phyloP scores from a whole-genome alignment of 2,113 vertebrate genomes.

The Gymnocephalus cernua region DNA sequence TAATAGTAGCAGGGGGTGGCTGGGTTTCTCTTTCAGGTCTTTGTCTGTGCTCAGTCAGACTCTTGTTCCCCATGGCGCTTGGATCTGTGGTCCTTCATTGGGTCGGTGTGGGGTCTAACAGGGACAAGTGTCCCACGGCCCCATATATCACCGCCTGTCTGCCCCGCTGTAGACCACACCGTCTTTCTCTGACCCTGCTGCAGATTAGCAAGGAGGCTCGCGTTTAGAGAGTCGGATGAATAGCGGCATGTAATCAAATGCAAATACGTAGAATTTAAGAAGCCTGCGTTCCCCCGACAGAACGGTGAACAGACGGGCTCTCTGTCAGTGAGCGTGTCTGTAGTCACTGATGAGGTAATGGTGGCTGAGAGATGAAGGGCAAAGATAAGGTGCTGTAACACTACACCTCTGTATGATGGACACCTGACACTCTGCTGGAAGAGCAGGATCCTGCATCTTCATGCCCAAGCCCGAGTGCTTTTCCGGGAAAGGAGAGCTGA shows the following conservation, averaged over 20 bases:
- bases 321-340: constrained; percentile 32
- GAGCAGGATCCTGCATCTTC: constrained; percentile 50
- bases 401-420: constrained; percentile 64
- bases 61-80: constrained; percentile 55
- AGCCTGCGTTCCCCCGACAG: not conserved
- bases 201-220: constrained; percentile 58
- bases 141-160: constrained; percentile 76
- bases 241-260: constrained; percentile 52
- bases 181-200: constrained; percentile 47
- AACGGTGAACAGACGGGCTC: constrained; percentile 23
- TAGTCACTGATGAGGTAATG: constrained; percentile 61
- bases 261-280: constrained; percentile 67
- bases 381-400: constrained; percentile 62
- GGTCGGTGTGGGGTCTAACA: constrained; percentile 71
- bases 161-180: constrained; percentile 55
- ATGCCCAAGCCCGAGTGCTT: constrained; percentile 16
- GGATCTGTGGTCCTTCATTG: constrained; percentile 60
- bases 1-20: constrained; percentile 54
- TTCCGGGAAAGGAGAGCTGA: constrained; percentile 62
- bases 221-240: constrained; percentile 37
- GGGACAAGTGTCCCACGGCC: constrained; percentile 74
- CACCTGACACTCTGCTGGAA: constrained; percentile 65
- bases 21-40: constrained; percentile 63
- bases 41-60: constrained; percentile 77
- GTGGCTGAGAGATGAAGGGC: constrained; percentile 40